These are phyloP conservation scores for Anomalospiza imberbis DNA, from an alignment of 2,797 vertebrate genomes.

Conservation along the genomic window DNA sequence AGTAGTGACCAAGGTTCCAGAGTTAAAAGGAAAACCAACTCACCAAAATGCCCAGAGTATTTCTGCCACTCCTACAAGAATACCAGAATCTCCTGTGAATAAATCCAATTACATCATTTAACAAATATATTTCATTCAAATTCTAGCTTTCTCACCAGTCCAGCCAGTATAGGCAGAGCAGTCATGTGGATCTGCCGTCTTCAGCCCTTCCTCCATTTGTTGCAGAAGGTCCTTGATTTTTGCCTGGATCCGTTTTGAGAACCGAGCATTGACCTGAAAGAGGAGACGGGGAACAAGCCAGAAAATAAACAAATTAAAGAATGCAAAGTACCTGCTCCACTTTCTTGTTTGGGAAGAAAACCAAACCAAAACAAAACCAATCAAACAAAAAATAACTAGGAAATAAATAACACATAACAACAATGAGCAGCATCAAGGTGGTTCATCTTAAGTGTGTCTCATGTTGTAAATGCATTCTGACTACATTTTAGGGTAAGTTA, in stretches of 20 bases:
- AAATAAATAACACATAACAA: background rate
- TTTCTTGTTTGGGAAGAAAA: background rate
- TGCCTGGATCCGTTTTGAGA: slow-evolving; percentile 84
- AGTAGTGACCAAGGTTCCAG: background rate
- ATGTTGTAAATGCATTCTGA: background rate
- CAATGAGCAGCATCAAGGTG: background rate
- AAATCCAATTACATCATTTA: background rate
- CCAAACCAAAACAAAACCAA: background rate
- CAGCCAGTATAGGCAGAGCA: slow-evolving; percentile 95
- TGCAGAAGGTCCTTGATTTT: slow-evolving; percentile 95
- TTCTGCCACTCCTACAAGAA: background rate
- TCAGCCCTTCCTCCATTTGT: slow-evolving; percentile 97
- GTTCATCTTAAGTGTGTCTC: background rate
- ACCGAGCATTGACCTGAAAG: slow-evolving; percentile 79
- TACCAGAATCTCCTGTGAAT: background rate
- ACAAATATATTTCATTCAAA: background rate
- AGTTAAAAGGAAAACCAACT: background rate
- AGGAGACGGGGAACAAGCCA: background rate
- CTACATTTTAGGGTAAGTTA: background rate
- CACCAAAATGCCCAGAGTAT: background rate
- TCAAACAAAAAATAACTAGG: background rate
- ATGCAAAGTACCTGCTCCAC: background rate
- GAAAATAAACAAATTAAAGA: background rate
- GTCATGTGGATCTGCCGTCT: slow-evolving; percentile 93
- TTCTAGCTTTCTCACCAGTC: slow-evolving; percentile 81